A percentile compares a stretch with the other conserved stretches of the same genome.
phyloP scores from a whole-genome alignment of 2,888 invertebrate species.

The Darwinula stevensoni region DNA sequence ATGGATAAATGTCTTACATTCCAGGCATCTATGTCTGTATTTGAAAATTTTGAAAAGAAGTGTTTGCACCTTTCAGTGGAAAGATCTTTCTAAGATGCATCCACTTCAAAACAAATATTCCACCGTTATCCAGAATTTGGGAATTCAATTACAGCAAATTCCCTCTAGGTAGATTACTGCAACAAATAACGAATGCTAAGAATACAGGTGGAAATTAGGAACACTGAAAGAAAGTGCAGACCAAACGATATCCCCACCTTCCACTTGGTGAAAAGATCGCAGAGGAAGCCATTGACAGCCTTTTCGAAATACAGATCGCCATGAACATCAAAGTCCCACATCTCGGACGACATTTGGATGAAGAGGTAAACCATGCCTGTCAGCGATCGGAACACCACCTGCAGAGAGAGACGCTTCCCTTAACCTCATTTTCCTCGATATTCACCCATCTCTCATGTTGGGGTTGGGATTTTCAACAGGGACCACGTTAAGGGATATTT shows the following conservation, averaged over 20 bases:
- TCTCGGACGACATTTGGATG: slow-evolving; percentile 94
- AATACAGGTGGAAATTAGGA: slow-evolving; percentile 8
- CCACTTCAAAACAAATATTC: too few relatives aligned
- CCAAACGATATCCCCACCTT: slow-evolving; percentile 25
- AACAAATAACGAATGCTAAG: slow-evolving; percentile 1
- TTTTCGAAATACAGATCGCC: slow-evolving; percentile 68
- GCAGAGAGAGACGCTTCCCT: slow-evolving; percentile 9
- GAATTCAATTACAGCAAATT: too few relatives aligned
- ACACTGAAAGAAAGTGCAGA: background rate
- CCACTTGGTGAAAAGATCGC: slow-evolving; percentile 89
- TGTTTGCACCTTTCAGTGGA: too few relatives aligned
- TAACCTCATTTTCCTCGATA: background rate
- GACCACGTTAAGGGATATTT: too few relatives aligned
- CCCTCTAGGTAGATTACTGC: slow-evolving; percentile 3
- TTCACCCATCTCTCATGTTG: too few relatives aligned
- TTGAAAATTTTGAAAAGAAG: too few relatives aligned
- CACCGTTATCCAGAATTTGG: too few relatives aligned
- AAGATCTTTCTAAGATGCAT: too few relatives aligned
- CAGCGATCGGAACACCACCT: slow-evolving; percentile 78
- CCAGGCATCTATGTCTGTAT: too few relatives aligned
- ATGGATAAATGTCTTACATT: too few relatives aligned
- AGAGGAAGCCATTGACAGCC: slow-evolving; percentile 82
- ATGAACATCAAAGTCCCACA: slow-evolving; percentile 99
- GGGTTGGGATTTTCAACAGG: too few relatives aligned
- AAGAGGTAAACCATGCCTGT: slow-evolving; percentile 94